Percentiles rank a stretch among this genome's conserved stretches.
Conservation (phyloP, 2,888 invertebrate species). For the Campoplex nolae region DNA sequence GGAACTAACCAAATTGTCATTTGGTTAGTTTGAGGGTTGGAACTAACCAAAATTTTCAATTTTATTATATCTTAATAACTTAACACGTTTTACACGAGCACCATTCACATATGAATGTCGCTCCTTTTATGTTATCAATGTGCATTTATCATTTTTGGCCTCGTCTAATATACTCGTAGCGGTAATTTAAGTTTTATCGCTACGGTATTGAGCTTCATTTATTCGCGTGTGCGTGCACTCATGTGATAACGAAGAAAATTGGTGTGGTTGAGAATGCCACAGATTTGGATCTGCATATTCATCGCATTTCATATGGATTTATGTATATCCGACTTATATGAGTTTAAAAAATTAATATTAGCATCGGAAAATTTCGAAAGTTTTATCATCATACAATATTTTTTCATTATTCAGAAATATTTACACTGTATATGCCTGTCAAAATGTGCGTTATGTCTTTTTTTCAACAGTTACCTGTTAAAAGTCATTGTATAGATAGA, state of each 20-base stretch:
- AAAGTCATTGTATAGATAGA: too few relatives aligned
- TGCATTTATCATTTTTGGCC: constrained; percentile 58
- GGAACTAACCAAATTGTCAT: background rate
- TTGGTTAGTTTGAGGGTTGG: too few relatives aligned
- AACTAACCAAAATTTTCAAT: background rate
- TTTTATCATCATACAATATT: background rate
- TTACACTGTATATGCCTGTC: too few relatives aligned
- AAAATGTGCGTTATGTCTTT: too few relatives aligned
- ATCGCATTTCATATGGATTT: constrained; percentile 15
- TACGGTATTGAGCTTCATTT: constrained; percentile 37
- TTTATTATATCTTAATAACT: background rate
- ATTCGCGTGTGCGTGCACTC: background rate
- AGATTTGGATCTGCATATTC: constrained; percentile 27
- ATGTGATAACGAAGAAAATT: constrained; percentile 50
- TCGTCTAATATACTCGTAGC: constrained; percentile 55
- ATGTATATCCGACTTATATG: background rate
- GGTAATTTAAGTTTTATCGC: constrained; percentile 65
- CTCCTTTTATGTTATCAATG: constrained; percentile 38
- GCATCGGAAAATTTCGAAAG: background rate
- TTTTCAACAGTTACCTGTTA: background rate
- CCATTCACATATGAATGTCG: background rate
- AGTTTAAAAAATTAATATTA: background rate
- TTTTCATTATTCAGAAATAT: background rate
- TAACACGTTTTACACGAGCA: background rate
- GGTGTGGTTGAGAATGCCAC: constrained; percentile 27